These are phyloP conservation scores for Edolisoma coerulescens DNA, from an alignment of 2,113 vertebrate genomes.

Conservation along the genomic window DNA sequence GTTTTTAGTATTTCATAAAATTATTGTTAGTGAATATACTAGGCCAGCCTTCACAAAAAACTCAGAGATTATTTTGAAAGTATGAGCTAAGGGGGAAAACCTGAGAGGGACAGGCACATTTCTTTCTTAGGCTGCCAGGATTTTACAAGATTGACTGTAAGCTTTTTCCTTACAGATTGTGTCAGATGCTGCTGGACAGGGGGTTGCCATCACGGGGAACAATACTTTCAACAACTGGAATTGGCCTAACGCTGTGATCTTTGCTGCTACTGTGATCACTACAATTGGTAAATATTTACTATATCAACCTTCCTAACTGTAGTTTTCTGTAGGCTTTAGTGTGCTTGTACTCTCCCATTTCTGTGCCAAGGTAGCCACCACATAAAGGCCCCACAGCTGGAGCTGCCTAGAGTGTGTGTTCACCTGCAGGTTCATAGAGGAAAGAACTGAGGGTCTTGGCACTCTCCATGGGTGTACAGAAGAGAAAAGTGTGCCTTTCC, in stretches of 20 bases:
- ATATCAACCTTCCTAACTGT: not conserved
- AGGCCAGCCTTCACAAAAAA: not conserved
- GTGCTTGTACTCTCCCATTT: not conserved
- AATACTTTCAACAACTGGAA: slow-evolving; percentile 98
- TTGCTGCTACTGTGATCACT: slow-evolving; percentile 96
- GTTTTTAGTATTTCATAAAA: not conserved
- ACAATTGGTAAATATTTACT: slow-evolving; percentile 84
- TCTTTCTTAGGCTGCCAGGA: not conserved
- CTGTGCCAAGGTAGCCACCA: not conserved
- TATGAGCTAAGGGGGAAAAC: not conserved
- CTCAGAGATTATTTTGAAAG: not conserved
- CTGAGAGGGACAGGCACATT: not conserved
- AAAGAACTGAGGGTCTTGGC: fast-evolving
- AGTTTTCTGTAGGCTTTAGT: not conserved
- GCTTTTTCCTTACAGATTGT: slow-evolving; percentile 75
- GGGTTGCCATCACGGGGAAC: slow-evolving; percentile 91
- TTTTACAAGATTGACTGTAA: not conserved
- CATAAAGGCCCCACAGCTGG: not conserved
- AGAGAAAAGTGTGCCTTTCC: not conserved
- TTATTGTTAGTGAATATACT: not conserved
- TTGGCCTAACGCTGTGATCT: slow-evolving; percentile 98
- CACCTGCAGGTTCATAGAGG: not conserved
- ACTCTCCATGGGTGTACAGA: not conserved
- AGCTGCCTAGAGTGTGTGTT: not conserved
- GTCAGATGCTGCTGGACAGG: slow-evolving; percentile 89